Evolutionary conservation across 2,113 vertebrate species (phyloP).

Genomic region (Lagopus leucura): DNA sequence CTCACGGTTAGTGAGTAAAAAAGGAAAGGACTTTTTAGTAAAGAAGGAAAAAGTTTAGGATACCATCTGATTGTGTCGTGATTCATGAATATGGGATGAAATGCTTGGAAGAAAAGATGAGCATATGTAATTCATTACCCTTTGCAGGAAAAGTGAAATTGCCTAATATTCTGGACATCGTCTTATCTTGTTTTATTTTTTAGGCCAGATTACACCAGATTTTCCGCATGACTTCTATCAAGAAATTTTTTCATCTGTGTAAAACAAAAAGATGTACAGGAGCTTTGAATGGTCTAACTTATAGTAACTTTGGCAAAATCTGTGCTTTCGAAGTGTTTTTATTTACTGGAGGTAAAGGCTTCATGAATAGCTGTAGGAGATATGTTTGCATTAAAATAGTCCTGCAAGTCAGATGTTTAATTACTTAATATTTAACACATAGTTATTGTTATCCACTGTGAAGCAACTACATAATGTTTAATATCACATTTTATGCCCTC

Average conservation of each 20-base stretch:
- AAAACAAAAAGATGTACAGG: not conserved
- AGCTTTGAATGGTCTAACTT: not conserved
- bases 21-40: not conserved
- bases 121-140: not conserved
- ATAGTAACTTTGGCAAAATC: not conserved
- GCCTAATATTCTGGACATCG: not conserved
- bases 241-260: not conserved
- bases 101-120: not conserved
- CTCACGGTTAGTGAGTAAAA: not conserved
- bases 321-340: not conserved
- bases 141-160: not conserved
- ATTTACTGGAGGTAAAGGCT: not conserved
- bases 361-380: not conserved
- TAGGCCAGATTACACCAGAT: not conserved
- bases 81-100: not conserved
- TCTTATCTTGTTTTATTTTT: not conserved
- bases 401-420: not conserved
- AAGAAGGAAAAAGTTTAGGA: not conserved
- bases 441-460: not conserved
- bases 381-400: not conserved
- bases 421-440: not conserved
- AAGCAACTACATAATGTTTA: not conserved
- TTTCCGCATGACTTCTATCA: not conserved
- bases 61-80: not conserved
- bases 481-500: not conserved